A percentile compares a stretch with the other conserved stretches of the same genome.
Conservation (phyloP, 1,140 invertebrate genomes). For the Brachionus manjavacas region DNA sequence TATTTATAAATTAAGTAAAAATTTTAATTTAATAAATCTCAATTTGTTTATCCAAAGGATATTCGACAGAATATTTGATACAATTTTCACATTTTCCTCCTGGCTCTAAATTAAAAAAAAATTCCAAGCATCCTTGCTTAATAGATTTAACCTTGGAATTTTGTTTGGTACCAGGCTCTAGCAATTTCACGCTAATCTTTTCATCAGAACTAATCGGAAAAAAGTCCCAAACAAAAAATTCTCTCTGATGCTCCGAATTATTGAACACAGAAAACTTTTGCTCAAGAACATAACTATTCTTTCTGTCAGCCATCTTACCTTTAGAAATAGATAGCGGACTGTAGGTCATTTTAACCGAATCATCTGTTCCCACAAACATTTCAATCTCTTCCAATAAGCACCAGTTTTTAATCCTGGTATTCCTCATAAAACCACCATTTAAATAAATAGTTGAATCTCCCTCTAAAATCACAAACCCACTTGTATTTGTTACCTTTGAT, state of each 20-base stretch:
- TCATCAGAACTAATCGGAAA: constrained; percentile 47
- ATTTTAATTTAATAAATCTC: background rate
- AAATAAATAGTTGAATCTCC: constrained; percentile 56
- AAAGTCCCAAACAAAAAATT: constrained; percentile 52
- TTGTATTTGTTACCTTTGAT: constrained; percentile 53
- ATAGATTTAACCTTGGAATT: background rate
- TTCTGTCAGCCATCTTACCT: constrained; percentile 47
- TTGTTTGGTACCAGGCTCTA: background rate
- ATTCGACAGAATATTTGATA: background rate
- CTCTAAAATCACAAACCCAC: constrained; percentile 50
- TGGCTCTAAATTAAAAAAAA: background rate
- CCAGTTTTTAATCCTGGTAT: constrained; percentile 55
- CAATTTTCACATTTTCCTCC: background rate
- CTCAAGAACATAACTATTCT: constrained; percentile 47
- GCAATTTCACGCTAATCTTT: constrained; percentile 23
- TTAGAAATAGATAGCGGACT: constrained; percentile 51
- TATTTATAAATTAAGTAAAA: too few relatives aligned
- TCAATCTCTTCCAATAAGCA: constrained; percentile 53
- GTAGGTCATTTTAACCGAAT: constrained; percentile 54
- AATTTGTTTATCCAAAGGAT: background rate
- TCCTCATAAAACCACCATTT: constrained; percentile 54
- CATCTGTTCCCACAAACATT: constrained; percentile 56
- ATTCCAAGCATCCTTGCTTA: background rate
- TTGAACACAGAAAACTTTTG: constrained; percentile 56
- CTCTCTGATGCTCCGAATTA: constrained; percentile 48